phyloP scores from a whole-genome alignment of 2,113 vertebrate genomes.

The Micromys minutus region DNA sequence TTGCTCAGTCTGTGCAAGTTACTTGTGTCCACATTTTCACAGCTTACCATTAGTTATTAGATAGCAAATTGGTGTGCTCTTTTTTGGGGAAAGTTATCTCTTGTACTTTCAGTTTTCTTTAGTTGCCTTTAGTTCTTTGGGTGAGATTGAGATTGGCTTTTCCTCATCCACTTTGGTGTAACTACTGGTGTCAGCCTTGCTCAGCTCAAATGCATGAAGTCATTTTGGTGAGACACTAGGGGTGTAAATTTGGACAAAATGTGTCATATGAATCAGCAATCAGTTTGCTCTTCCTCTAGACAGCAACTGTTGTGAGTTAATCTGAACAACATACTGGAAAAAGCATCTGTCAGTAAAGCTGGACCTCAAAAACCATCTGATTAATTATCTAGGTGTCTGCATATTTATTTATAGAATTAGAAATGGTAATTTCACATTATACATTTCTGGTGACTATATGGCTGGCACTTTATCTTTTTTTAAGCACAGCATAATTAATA shows the following conservation, averaged over 20 bases:
- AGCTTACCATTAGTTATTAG: not conserved
- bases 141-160: not conserved
- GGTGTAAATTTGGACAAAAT: not conserved
- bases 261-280: not conserved
- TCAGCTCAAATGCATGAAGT: not conserved
- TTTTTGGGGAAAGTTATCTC: not conserved
- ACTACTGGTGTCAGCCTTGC: not conserved
- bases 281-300: not conserved
- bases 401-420: conserved; percentile 57
- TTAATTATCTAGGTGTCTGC: not conserved
- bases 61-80: not conserved
- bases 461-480: conserved; percentile 61
- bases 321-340: conserved; percentile 4
- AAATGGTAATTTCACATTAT: conserved; percentile 56
- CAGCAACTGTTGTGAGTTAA: not conserved
- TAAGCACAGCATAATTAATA: conserved; percentile 55
- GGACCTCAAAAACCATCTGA: conserved; percentile 33
- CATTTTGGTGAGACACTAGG: not conserved
- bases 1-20: not conserved
- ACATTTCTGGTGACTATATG: conserved; percentile 41
- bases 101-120: not conserved
- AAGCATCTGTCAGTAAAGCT: conserved; percentile 28
- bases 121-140: not conserved
- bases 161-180: not conserved
- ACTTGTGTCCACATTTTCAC: not conserved